Conservation (phyloP, 2,113 vertebrate genomes). For the Perccottus glenii region DNA sequence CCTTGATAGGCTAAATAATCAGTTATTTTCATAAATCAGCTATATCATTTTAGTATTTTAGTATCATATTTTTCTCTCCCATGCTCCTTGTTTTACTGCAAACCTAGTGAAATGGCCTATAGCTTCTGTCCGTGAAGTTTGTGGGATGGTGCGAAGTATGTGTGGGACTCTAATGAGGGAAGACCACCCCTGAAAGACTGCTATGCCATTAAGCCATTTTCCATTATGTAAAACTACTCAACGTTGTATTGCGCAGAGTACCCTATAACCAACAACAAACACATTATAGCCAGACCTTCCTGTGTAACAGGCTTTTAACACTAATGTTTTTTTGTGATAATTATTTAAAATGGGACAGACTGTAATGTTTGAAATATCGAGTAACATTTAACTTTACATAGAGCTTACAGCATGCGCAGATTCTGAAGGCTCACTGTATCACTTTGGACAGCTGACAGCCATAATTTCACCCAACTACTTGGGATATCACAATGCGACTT, state of each 20-base stretch:
- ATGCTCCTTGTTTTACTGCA: background rate
- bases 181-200: slow-evolving; percentile 69
- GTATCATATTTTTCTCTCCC: too few relatives aligned
- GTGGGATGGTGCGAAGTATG: slow-evolving; percentile 30
- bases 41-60: slow-evolving; percentile 3
- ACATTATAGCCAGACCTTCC: slow-evolving; percentile 7
- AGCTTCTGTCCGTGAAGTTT: slow-evolving; percentile 35
- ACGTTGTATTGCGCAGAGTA: slow-evolving; percentile 52
- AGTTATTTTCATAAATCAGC: too few relatives aligned
- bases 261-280: slow-evolving; percentile 14
- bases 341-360: background rate
- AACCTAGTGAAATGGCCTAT: slow-evolving; percentile 27
- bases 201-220: slow-evolving; percentile 43
- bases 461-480: slow-evolving; percentile 43
- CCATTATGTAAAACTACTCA: slow-evolving; percentile 54
- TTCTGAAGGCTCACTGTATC: background rate
- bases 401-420: background rate
- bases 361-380: too few relatives aligned
- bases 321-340: background rate
- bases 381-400: background rate
- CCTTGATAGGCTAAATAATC: too few relatives aligned
- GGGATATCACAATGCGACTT: slow-evolving; percentile 40
- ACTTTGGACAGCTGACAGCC: background rate
- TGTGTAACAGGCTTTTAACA: slow-evolving; percentile 20
- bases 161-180: slow-evolving; percentile 44